Conservation (phyloP, 2,113 vertebrate genomes). For the Oryzias javanicus region DNA sequence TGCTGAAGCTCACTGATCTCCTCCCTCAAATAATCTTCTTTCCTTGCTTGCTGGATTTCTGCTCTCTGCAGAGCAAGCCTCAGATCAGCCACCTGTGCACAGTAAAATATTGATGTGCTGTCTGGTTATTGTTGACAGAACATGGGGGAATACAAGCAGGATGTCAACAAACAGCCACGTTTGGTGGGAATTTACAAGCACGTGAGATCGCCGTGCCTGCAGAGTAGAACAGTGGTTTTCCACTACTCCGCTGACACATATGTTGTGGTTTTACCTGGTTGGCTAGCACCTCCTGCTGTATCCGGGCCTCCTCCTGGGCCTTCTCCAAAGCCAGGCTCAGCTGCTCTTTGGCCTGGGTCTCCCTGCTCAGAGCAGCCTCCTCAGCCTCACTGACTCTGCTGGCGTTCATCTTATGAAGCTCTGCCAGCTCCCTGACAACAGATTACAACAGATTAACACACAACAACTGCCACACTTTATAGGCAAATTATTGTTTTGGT, state of each 20-base stretch:
- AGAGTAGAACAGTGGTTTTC: no score
- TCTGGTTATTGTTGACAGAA: background rate
- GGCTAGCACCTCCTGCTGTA: slow-evolving; percentile 89
- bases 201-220: no score
- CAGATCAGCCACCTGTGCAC: slow-evolving; percentile 87
- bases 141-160: background rate
- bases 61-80: slow-evolving; percentile 89
- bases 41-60: slow-evolving; percentile 92
- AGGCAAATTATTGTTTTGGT: no score
- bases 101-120: background rate
- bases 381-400: slow-evolving; percentile 90
- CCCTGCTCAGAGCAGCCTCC: slow-evolving; percentile 85
- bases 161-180: background rate
- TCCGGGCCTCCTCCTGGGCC: slow-evolving; percentile 86
- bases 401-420: slow-evolving; percentile 91
- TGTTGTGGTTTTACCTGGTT: slow-evolving; percentile 79
- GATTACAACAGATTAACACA: background rate
- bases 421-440: slow-evolving; percentile 86
- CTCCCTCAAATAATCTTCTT: slow-evolving; percentile 95
- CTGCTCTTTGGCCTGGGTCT: slow-evolving; percentile 89
- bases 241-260: no score
- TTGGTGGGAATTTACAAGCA: no score
- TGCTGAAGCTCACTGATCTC: slow-evolving; percentile 93
- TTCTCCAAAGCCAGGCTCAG: slow-evolving; percentile 86
- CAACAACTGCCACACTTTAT: no score